Base-by-base conservation (phyloP, 2,113 vertebrate species). In the Sphaerodactylus townsendi region DNA sequence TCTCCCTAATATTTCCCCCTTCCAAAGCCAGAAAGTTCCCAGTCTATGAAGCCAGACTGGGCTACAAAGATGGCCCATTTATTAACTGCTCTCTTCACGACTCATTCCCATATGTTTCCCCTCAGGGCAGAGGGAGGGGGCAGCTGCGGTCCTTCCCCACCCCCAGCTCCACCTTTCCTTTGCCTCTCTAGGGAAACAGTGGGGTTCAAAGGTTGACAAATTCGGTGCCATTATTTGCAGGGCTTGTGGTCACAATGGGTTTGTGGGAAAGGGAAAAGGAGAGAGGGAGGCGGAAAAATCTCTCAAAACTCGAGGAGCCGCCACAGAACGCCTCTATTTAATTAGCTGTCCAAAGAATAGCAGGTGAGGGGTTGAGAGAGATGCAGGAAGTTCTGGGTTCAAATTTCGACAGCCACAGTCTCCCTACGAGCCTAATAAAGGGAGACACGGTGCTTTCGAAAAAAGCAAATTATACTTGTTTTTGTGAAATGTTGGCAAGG, bases 91-190 rank as follows among this genome's bases (percentile, higher is more conserved):
- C 91, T 50, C 86, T 35, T 77, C 30, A 46, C 48, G 72, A 72
- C 70, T 87, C 79, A 62, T 87, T 86, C 85, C 88, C 86, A 77
- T 91, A 89, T 80, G 78, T 88, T 81, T 41, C 86, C 70, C 82
- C 80, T 86, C 79, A 33, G 79, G 83, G 91, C 86, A 64, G 66
- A 75, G 90, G 91, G 84, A 84, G 28, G 25, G 90, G 88, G 91
- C 93, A 94, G 92, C 92, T 94, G 93, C 86, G 70, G 8, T 41
- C 41, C 53, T 68, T 76, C 71, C 59, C 90, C 77, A 89, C 77
- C 87, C 80, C 33, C 88, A 78, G 91, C 88, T 77, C 86, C 90
- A 86, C 76, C 65, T 37, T 69, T 83, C 85, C 78, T 87, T 74
- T 2, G 69, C 87, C 87, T 37, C 86, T 17, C 82, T 62, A 0